Evolutionary conservation across 2,797 vertebrate genomes (phyloP), one percentile per base, ranked within the genome.

Genomic region (Channa striata): DNA sequence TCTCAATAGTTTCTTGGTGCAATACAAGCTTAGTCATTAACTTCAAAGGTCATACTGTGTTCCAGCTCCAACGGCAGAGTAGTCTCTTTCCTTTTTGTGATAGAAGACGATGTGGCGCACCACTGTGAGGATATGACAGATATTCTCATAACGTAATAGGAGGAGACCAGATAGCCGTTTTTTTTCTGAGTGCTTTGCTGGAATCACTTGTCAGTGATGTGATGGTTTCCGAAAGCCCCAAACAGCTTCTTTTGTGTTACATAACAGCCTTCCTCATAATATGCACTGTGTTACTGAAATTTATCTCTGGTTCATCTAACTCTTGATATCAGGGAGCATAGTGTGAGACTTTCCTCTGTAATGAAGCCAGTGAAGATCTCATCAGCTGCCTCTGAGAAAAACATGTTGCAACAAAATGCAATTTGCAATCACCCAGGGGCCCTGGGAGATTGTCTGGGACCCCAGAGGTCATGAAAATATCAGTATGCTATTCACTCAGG

Each of bases 271-370:
- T 52, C 19, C 42, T 43, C 40, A 56, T 57, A 59, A 59, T 44
- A 21, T 51, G 40, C 60, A 10, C 20, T 17, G 23, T 58, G 53
- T 46, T 49, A 25, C 20, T 66, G 57, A 54, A 48, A 50, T 47
- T 69, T 69, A 84, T 83, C 77, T 54, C 11, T 3, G 25, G 60
- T 82, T 82, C 68, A 77, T 85, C 70, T 79, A 37, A 19, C 49
- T 48, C 52, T 66, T 60, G 75, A 77, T 84, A 78, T 68, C 77
- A 49, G 49, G 8, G 14, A 53, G 44, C 30, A 40, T 17, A 59
- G 59, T 72, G 67, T 77, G 57, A 87, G 87, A 86, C 84, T 86
- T 83, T 87, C 83, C 59, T 78, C 68, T 85, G 81, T 68, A 67
- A 79, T 81, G 70, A 80, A 87, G 59, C 23, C 51, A 33, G 50